Evolutionary conservation across 2,888 invertebrate genomes (phyloP).

Genomic region (Yponomeuta evonymella): DNA sequence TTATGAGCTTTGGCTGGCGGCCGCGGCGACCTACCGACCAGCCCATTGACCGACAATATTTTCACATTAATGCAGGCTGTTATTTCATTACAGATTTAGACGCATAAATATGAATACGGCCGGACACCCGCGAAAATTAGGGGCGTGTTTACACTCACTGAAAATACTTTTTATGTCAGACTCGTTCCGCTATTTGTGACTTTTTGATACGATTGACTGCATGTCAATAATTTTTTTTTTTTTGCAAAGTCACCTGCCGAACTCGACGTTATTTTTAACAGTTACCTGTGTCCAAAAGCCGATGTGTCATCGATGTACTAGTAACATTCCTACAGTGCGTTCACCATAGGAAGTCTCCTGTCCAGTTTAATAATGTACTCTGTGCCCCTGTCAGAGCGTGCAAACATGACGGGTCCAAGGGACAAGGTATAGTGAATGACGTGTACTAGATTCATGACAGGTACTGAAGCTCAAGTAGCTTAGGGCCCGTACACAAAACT

Average conservation of each 20-base stretch:
- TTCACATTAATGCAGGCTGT: conserved; percentile 36
- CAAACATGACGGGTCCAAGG: too few relatives aligned
- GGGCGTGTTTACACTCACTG: background rate
- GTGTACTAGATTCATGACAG: too few relatives aligned
- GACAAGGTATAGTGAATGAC: too few relatives aligned
- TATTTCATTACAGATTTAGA: conserved; percentile 56
- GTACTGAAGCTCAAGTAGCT: background rate
- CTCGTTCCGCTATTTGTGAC: background rate
- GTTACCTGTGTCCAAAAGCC: too few relatives aligned
- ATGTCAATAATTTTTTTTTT: background rate
- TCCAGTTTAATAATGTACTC: too few relatives aligned
- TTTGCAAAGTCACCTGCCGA: too few relatives aligned
- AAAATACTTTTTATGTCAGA: background rate
- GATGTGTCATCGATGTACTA: too few relatives aligned
- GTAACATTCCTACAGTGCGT: too few relatives aligned
- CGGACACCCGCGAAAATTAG: background rate
- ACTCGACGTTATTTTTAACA: too few relatives aligned
- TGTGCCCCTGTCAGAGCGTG: too few relatives aligned
- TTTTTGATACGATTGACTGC: background rate
- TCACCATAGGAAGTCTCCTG: too few relatives aligned
- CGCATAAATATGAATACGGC: conserved; percentile 23
- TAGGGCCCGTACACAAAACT: too few relatives aligned
- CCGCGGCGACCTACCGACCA: conserved; percentile 39
- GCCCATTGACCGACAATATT: conserved; percentile 57
- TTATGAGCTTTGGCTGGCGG: conserved; percentile 67